Evolutionary conservation across 2,113 vertebrate genomes (phyloP).

Genomic region (Hystrix cristata): DNA sequence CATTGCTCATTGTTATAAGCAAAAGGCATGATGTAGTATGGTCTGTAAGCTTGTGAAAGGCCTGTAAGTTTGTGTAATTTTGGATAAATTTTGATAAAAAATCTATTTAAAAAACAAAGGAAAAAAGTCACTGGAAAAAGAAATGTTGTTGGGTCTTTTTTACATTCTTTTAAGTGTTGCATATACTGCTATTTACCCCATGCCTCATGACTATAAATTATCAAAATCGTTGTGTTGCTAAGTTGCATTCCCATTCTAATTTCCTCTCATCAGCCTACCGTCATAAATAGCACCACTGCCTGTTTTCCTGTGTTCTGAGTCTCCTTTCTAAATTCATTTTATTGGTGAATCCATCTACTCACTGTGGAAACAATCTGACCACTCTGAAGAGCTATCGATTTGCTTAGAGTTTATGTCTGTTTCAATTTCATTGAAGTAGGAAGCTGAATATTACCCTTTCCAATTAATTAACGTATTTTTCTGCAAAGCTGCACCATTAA

Average conservation of each 20-base stretch:
- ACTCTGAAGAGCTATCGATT: constrained; percentile 57
- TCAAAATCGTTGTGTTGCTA: background rate
- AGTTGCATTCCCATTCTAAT: background rate
- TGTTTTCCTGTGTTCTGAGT: background rate
- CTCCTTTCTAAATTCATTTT: constrained; percentile 38
- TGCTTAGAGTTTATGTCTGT: constrained; percentile 48
- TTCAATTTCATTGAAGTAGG: constrained; percentile 12
- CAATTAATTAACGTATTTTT: constrained; percentile 54
- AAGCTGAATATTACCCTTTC: constrained; percentile 34
- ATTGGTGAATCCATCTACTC: background rate
- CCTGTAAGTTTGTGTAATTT: no score
- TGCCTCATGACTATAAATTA: background rate
- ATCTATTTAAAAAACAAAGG: no score
- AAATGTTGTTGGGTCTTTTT: background rate
- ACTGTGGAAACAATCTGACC: constrained; percentile 61
- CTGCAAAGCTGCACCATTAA: constrained; percentile 10
- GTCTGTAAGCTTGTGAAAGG: no score
- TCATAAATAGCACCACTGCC: background rate
- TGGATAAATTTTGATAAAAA: no score
- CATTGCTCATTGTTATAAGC: no score
- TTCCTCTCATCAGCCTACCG: background rate
- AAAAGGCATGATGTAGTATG: no score
- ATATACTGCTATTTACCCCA: background rate
- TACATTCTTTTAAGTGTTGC: background rate
- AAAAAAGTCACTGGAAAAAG: constrained; percentile 7